Base-by-base conservation (phyloP, 1,140 invertebrate species). In the Delia radicum region DNA sequence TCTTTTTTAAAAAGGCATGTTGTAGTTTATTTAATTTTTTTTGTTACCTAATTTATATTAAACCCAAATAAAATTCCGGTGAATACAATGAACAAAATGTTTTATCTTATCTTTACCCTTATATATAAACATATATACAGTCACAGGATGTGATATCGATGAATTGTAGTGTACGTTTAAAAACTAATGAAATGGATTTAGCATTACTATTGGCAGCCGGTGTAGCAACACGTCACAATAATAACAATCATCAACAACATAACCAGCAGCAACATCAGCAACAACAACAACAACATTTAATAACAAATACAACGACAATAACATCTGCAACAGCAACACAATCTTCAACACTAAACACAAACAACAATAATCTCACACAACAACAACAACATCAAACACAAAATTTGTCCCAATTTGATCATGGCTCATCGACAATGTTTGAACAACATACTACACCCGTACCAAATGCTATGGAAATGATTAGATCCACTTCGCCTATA, bases 161-260 rank as follows among this genome's bases (percentile, higher is more conserved):
- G 83, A 86, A 87, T 83, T 82, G 87, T 79, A 87, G 88, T 81
- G 87, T 89, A 76, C 85, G 88, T 76, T 86, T 88, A 75, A 88
- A 88, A 82, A 87, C 88, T 79, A 87, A 87, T 55, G 86, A 87
- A 79, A 81, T 88, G 76, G 87, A 88, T 80, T 86, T 88, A 81
- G 85, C 87, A 77, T 74, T 76, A 76, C 33, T 76, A 76, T 62
- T 48, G 65, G 48, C 75, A 62, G 26, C 73, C 24, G 67, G 75
- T 62, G 27, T 73, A 71, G 31, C 74, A 67, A 15, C 78, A 24
- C 72, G 65, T 46, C 76, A 55, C 18, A 26, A 29, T 55, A 63
- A 69, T 13, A 61, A 74, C 12, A 42, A 27, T 6, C 71, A 75
- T 13, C 63, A 71, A 31, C 76, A 55, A 15, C 18, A 29, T 21